Base-by-base conservation (phyloP, 2,888 invertebrate species). In the Aspidapion aeneum region DNA sequence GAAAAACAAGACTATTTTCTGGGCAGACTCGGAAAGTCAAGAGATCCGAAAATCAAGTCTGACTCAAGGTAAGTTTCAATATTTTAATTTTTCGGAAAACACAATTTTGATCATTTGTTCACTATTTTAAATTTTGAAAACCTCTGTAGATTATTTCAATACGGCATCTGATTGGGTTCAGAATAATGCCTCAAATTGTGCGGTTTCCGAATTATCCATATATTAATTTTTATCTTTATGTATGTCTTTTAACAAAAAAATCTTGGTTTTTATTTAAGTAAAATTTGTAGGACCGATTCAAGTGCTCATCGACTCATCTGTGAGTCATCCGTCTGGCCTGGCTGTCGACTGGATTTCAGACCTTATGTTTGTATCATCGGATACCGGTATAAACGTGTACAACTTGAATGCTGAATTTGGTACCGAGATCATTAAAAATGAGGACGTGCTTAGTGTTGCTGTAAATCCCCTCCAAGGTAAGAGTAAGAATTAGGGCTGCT, bases 271-370 rank as follows among this genome's bases (percentile, higher is more conserved):
- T n/a, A n/a, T n/a, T n/a, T n/a, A n/a, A n/a, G n/a, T n/a, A n/a
- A n/a, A n/a, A n/a, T n/a, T n/a, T n/a, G n/a, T n/a, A 35, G 88
- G 89, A 20, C 83, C 88, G 1, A 86, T 89, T 52, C 86, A 88
- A 72, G 89, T 90, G 17, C 83, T 93, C 63, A 87, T 91, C 58
- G 92, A 93, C 77, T 87, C 89, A 55, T 89, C 88, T 55, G 79
- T 86, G 64, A 82, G 82, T 68, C 80, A 82, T 69, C 87, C 89
- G 22, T 83, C 84, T 60, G 93, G 90, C 1, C 85, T 95, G 75
- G 91, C 92, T 49, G 84, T 94, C 63, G 94, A 95, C 82, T 92
- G 91, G 91, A 85, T 91, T 63, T 90, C 91, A 17, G 82, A 86
- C 55, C 84, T 90, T 74, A 83, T 93, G 79, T 92, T 90, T 80